Percentiles rank a stretch among this genome's conserved stretches.
phyloP scores from a whole-genome alignment of 1,140 invertebrate species.

The Bombus superbus region DNA sequence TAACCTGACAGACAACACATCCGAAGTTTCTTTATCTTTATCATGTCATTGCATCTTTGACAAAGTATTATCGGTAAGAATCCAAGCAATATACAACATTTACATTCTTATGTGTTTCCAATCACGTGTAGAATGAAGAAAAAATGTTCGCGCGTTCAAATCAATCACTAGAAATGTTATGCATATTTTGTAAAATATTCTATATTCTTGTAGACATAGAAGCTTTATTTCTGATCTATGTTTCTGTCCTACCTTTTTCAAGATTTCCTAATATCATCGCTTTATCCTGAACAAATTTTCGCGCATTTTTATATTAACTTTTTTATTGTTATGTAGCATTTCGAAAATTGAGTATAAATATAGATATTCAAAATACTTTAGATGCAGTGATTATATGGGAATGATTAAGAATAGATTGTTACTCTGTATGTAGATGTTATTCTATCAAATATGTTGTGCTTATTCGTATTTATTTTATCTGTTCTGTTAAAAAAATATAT shows the following conservation, averaged over 20 bases:
- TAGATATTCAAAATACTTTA: not conserved
- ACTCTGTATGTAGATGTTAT: not conserved
- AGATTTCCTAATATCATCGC: not conserved
- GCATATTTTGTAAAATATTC: conserved; percentile 29
- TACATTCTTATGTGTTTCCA: not conserved
- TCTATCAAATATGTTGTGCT: not conserved
- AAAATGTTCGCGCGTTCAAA: not conserved
- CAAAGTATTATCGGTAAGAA: conserved; percentile 61
- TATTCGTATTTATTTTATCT: not conserved
- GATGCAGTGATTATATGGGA: not conserved
- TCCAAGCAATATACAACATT: not conserved
- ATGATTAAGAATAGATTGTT: not conserved
- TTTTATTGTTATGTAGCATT: not conserved
- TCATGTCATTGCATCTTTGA: conserved; percentile 70
- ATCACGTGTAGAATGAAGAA: not conserved
- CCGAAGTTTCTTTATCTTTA: conserved; percentile 44
- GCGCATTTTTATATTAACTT: not conserved
- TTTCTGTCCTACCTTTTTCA: not conserved
- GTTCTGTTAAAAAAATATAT: not conserved
- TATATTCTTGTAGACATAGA: conserved; percentile 20
- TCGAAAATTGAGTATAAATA: not conserved
- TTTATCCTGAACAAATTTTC: not conserved
- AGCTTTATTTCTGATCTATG: not conserved
- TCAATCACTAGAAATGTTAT: not conserved
- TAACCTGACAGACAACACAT: conserved; percentile 70